Percentiles rank a stretch among this genome's conserved stretches.
Evolutionary conservation across 1,140 invertebrate genomes (phyloP).

Genomic region (Anthonomus grandis): DNA sequence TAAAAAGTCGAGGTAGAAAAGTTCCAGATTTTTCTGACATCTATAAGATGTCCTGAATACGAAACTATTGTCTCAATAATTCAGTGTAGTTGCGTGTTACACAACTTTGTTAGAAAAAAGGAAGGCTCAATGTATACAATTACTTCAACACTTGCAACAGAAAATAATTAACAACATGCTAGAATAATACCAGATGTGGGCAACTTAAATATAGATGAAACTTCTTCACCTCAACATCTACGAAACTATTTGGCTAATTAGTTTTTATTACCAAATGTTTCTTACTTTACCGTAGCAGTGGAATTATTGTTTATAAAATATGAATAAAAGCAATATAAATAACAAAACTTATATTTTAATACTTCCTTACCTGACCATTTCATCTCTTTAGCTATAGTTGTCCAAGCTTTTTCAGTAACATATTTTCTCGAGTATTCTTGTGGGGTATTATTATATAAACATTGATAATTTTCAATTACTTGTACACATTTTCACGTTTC

Average conservation of each 20-base stretch:
- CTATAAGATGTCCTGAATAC: slow-evolving; percentile 3
- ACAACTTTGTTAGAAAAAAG: neutral
- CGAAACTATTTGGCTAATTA: too few species aligned
- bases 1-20: slow-evolving; percentile 10
- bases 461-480: too few species aligned
- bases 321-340: neutral
- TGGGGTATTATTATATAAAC: too few species aligned
- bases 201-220: too few species aligned
- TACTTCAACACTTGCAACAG: neutral
- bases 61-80: slow-evolving; percentile 1
- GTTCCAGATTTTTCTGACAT: slow-evolving; percentile 8
- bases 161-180: too few species aligned
- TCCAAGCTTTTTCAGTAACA: too few species aligned
- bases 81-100: neutral
- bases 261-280: slow-evolving; percentile 2
- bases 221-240: too few species aligned
- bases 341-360: too few species aligned
- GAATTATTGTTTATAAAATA: neutral
- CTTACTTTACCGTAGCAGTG: neutral
- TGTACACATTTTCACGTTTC: too few species aligned
- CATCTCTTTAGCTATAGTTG: too few species aligned
- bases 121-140: slow-evolving; percentile 2
- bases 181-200: neutral
- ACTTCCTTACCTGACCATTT: too few species aligned
- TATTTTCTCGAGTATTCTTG: too few species aligned